phyloP scores from a whole-genome alignment of 2,888 invertebrate species.

The Pyralis farinalis region DNA sequence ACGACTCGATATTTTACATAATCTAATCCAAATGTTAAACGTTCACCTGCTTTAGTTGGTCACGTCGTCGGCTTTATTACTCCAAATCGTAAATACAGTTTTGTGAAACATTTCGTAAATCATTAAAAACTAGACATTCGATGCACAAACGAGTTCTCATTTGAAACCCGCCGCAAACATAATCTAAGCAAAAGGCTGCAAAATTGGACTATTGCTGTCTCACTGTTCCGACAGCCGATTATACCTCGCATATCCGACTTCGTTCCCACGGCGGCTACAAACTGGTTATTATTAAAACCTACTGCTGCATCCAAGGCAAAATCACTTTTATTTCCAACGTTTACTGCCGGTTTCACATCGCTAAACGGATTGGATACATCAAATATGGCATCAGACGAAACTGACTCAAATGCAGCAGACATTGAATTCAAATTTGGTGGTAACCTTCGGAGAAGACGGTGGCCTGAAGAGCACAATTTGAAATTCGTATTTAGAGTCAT shows the following conservation, averaged over 20 bases:
- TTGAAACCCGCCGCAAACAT: slow-evolving; percentile 55
- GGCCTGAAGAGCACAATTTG: slow-evolving; percentile 69
- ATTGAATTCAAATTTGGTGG: slow-evolving; percentile 48
- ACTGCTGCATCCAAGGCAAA: slow-evolving; percentile 39
- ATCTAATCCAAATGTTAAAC: background rate
- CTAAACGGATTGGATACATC: slow-evolving; percentile 37
- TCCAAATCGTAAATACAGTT: background rate
- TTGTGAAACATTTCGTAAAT: slow-evolving; percentile 21
- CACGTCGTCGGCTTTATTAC: background rate
- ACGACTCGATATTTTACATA: background rate
- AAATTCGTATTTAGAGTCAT: slow-evolving; percentile 75
- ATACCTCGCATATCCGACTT: slow-evolving; percentile 77
- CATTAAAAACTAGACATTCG: slow-evolving; percentile 30
- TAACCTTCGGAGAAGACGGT: slow-evolving; percentile 44
- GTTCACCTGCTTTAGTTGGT: background rate
- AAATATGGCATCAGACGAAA: slow-evolving; percentile 40
- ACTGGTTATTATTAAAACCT: slow-evolving; percentile 80
- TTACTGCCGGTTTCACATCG: slow-evolving; percentile 40
- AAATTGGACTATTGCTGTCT: slow-evolving; percentile 80
- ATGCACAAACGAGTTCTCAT: slow-evolving; percentile 54
- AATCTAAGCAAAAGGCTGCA: slow-evolving; percentile 79
- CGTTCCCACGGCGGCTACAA: slow-evolving; percentile 78
- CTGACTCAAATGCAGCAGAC: slow-evolving; percentile 44
- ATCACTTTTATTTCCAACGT: slow-evolving; percentile 30
- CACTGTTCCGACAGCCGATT: slow-evolving; percentile 74